phyloP scores from a whole-genome alignment of 1,140 invertebrate species.

The Coenobita brevimanus region DNA sequence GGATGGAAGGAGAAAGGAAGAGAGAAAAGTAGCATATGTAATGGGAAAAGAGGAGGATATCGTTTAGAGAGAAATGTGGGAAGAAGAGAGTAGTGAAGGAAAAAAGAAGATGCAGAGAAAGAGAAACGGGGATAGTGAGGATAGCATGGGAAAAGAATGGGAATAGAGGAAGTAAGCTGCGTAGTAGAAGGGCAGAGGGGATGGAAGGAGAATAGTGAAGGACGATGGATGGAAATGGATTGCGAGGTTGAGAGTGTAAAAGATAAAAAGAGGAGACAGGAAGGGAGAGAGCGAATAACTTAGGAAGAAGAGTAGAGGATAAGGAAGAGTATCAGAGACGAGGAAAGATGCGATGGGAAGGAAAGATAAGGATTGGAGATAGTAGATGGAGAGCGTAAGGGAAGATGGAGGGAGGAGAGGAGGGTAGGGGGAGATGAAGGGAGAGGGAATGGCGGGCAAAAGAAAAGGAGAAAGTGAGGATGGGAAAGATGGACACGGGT shows the following conservation, averaged over 20 bases:
- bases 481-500: too few species aligned
- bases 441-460: too few species aligned
- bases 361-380: too few species aligned
- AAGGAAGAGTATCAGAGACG: too few species aligned
- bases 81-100: too few species aligned
- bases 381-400: too few species aligned
- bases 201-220: not conserved
- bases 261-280: not conserved
- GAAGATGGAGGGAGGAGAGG: too few species aligned
- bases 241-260: not conserved
- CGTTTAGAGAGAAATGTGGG: too few species aligned
- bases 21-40: not conserved
- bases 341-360: too few species aligned
- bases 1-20: not conserved
- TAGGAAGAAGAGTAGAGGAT: not conserved
- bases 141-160: not conserved
- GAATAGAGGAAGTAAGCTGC: not conserved
- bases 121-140: not conserved
- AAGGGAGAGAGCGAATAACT: not conserved
- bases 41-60: not conserved
- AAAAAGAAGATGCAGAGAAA: not conserved
- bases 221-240: not conserved
- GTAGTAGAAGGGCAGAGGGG: not conserved
- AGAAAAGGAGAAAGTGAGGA: too few species aligned
- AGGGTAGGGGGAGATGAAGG: too few species aligned